Evolutionary conservation across 1,140 invertebrate genomes (phyloP).

Genomic region (Manduca sexta): DNA sequence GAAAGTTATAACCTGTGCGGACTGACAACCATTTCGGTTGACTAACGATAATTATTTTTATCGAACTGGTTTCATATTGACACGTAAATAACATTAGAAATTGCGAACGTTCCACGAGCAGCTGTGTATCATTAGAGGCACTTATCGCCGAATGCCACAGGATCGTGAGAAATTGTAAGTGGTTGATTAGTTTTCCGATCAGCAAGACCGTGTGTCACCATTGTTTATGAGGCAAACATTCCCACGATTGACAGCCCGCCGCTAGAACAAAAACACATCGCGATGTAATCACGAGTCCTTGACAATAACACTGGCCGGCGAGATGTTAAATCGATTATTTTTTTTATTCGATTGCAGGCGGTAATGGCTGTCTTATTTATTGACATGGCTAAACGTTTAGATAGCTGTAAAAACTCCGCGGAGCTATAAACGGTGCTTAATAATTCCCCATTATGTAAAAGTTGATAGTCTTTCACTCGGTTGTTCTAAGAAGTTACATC

Average conservation of each 20-base stretch:
- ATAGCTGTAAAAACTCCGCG: too few species aligned
- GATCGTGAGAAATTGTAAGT: too few species aligned
- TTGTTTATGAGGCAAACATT: constrained; percentile 9
- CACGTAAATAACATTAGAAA: neutral
- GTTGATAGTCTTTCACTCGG: too few species aligned
- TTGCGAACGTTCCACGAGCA: too few species aligned
- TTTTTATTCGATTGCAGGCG: constrained; percentile 2
- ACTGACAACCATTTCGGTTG: constrained; percentile 9
- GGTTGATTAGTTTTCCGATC: neutral
- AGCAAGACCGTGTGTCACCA: constrained; percentile 9
- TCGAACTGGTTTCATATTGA: neutral
- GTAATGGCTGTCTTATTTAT: too few species aligned
- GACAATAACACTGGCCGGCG: constrained; percentile 13
- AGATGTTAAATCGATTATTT: constrained; percentile 9
- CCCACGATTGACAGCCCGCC: constrained; percentile 9
- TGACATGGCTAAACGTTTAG: too few species aligned
- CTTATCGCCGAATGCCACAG: too few species aligned
- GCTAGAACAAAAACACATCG: constrained; percentile 9
- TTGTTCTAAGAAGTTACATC: too few species aligned
- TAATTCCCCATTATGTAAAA: too few species aligned
- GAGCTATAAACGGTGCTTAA: too few species aligned
- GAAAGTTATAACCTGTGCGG: constrained; percentile 43
- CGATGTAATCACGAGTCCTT: constrained; percentile 11
- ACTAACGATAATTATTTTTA: constrained; percentile 10
- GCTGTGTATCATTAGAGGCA: too few species aligned